Conservation (phyloP, 2,888 invertebrate genomes). For the Machimus rusticus region DNA sequence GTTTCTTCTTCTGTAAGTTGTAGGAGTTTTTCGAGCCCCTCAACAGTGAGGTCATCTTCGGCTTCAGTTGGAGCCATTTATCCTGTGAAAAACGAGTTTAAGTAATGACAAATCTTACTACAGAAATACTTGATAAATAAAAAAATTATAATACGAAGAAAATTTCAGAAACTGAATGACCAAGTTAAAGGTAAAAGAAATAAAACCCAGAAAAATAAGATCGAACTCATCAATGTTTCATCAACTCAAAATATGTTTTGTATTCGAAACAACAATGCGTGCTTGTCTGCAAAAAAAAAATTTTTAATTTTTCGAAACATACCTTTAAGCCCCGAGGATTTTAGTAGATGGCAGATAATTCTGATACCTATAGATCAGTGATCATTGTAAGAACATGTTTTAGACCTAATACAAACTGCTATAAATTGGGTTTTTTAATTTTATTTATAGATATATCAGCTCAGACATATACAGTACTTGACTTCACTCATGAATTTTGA, state of each 20-base stretch:
- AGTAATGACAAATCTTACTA: not conserved
- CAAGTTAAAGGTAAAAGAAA: not conserved
- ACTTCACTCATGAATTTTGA: not conserved
- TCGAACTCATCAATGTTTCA: no score
- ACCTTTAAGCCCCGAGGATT: no score
- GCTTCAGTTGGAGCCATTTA: conserved; percentile 43
- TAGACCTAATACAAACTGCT: no score
- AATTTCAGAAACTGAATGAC: not conserved
- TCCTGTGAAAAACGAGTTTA: not conserved
- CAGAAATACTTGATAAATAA: not conserved
- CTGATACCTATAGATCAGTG: no score
- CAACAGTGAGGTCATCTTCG: conserved; percentile 53
- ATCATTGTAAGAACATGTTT: no score
- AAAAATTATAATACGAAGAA: not conserved
- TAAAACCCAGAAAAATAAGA: not conserved
- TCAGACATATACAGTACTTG: not conserved
- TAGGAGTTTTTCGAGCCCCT: conserved; percentile 56
- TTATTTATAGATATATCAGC: not conserved
- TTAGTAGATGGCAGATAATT: no score
- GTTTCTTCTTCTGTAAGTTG: conserved; percentile 52
- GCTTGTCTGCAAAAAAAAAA: no score
- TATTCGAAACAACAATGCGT: no score
- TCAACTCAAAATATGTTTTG: no score
- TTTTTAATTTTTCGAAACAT: no score
- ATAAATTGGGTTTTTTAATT: not conserved